Percentiles rank a stretch among this genome's conserved stretches.
Evolutionary conservation across 2,113 vertebrate species (phyloP).

Genomic region (Clupea harengus): DNA sequence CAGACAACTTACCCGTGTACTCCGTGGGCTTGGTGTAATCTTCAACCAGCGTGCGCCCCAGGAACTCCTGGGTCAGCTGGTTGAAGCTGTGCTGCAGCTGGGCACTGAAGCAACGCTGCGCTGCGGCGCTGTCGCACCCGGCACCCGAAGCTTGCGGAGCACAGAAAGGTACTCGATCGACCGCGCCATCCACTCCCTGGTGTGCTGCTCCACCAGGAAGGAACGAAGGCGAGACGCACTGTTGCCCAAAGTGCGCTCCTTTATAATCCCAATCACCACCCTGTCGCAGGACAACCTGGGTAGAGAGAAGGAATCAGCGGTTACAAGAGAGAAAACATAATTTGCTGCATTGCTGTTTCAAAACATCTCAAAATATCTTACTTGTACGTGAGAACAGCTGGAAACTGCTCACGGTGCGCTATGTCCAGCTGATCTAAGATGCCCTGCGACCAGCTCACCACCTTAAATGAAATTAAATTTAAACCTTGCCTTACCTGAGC

Average conservation of each 20-base stretch:
- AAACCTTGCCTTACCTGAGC: no score
- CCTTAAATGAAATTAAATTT: no score
- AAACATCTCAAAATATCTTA: background rate
- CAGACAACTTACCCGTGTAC: conserved; percentile 34
- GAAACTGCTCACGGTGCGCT: conserved; percentile 29
- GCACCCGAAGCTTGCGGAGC: conserved; percentile 7
- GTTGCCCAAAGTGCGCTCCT: conserved; percentile 22
- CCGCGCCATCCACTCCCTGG: conserved; percentile 14
- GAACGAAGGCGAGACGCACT: background rate
- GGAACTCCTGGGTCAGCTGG: no score
- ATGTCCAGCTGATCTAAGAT: conserved; percentile 32
- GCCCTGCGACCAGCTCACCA: conserved; percentile 29
- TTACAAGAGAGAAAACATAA: background rate
- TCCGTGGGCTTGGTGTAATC: conserved; percentile 11
- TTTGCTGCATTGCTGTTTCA: background rate
- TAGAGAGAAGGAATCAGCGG: background rate
- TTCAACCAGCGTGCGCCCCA: no score
- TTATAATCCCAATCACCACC: background rate
- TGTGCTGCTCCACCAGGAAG: conserved; percentile 18
- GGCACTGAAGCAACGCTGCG: no score
- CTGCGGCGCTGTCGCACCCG: background rate
- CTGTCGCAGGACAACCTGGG: conserved; percentile 33
- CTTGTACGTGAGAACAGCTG: conserved; percentile 34
- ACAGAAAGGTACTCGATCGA: conserved; percentile 25
- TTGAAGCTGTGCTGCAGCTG: no score